Conservation (phyloP, 2,797 vertebrate species). For the Natrix natrix region DNA sequence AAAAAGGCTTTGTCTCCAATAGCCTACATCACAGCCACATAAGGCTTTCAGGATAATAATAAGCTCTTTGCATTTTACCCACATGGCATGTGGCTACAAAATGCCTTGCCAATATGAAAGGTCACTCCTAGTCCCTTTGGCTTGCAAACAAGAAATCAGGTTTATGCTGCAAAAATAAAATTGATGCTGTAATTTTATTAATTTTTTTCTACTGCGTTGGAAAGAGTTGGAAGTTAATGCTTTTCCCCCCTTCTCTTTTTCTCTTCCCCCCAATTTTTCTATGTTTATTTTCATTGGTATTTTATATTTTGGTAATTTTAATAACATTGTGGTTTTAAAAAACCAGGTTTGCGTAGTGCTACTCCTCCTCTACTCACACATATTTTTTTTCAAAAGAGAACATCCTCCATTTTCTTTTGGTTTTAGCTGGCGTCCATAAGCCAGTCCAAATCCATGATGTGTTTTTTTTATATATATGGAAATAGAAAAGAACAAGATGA, state of each 20-base stretch:
- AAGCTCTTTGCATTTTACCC: neutral
- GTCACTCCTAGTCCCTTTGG: neutral
- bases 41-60: neutral
- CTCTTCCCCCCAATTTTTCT: neutral
- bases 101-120: neutral
- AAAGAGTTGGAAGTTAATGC: neutral
- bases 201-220: neutral
- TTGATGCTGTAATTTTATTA: neutral
- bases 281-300: neutral
- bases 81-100: neutral
- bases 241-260: too few species aligned
- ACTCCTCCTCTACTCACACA: neutral
- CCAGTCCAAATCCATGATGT: neutral
- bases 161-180: neutral
- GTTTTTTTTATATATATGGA: neutral
- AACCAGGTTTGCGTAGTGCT: neutral
- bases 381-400: neutral
- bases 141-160: neutral
- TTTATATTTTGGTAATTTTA: neutral
- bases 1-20: neutral
- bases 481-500: neutral
- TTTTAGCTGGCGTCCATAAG: neutral
- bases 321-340: neutral
- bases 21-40: neutral
- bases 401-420: neutral